Evolutionary conservation across 2,797 vertebrate species (phyloP), one percentile per base, ranked within the genome.

Genomic region (Malurus leucopterus): DNA sequence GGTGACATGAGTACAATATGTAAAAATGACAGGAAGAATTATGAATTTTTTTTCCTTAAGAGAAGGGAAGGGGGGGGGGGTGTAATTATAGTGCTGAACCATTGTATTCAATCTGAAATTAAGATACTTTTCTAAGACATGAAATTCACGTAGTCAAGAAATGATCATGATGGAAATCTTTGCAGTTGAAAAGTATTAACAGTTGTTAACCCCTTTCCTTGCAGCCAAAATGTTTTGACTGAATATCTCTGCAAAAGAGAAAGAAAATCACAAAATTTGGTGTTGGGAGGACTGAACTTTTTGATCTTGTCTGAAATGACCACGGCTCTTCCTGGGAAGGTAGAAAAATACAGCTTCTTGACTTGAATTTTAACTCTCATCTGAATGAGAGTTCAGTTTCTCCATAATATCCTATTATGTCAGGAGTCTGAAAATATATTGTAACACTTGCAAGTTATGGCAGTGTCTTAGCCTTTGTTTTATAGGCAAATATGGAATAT

Each of bases 1-100:
- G 59, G 84, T 89, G 91, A 91, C 88, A 95, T 63, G 90, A 91
- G 64, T 94, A 79, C 84, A 84, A 78, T 91, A 47, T 64, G 94
- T 94, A 93, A 97, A 96, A 96, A 86, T 96, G 96, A 95, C 93
- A 95, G 70, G 79, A 80, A 72, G 87, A 94, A 95, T 95, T 94
- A 95, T 71, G 77, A 91, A 88, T 91, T 95, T 95, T 95, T 92
- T 91, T 95, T 95, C 84, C 71, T 89, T 94, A 92, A 84, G 84
- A 95, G 87, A 95, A 94, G 43, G 88, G 84, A 95, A 59, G 40
- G 38, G 27, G 34, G 27, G 40, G 2, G 27, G 40, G 2, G 9
- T 29, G 51, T 93, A 95, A 95, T 96, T 94, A 96, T 91, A 97
- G 69, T 81, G 87, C 94, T 84, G 68, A 73, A 74, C 47, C 68